These are phyloP conservation scores for Microctenopoma stevenorrisi DNA, from an alignment of 2,797 vertebrate genomes.

Conservation along the genomic window DNA sequence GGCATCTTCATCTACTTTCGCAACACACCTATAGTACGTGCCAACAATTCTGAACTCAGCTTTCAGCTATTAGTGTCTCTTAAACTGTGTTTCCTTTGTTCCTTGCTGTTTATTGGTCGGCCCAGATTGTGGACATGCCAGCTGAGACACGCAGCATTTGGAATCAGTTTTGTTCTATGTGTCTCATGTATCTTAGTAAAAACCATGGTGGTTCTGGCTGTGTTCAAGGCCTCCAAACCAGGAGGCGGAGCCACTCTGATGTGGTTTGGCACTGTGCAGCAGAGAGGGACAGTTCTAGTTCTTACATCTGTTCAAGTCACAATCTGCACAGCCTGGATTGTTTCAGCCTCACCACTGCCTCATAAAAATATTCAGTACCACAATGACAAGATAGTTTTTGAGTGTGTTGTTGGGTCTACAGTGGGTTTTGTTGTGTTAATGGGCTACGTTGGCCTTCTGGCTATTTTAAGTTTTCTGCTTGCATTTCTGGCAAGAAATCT, in stretches of 20 bases:
- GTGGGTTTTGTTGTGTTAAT: constrained; percentile 69
- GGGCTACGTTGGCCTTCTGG: constrained; percentile 75
- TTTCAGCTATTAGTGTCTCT: constrained; percentile 45
- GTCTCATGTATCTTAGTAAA: constrained; percentile 63
- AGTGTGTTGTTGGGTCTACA: constrained; percentile 73
- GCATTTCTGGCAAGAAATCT: constrained; percentile 78
- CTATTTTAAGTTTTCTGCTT: constrained; percentile 67
- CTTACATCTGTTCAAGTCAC: constrained; percentile 9
- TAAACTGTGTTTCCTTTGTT: constrained; percentile 69
- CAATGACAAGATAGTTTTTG: constrained; percentile 73
- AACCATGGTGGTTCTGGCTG: constrained; percentile 72
- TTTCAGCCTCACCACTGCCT: constrained; percentile 60
- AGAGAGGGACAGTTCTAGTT: constrained; percentile 45
- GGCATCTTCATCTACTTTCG: constrained; percentile 52
- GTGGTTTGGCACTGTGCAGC: constrained; percentile 62
- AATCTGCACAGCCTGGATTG: constrained; percentile 61
- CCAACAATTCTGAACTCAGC: constrained; percentile 76
- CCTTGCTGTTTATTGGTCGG: constrained; percentile 67
- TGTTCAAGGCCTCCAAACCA: constrained; percentile 59
- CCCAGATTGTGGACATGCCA: constrained; percentile 65
- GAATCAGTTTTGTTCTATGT: constrained; percentile 71
- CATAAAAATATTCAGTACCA: constrained; percentile 70
- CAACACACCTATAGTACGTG: constrained; percentile 64
- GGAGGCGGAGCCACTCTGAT: constrained; percentile 55
- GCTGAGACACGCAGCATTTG: constrained; percentile 63